Conservation (phyloP, 2,888 invertebrate genomes). For the Galerucella calmariensis region DNA sequence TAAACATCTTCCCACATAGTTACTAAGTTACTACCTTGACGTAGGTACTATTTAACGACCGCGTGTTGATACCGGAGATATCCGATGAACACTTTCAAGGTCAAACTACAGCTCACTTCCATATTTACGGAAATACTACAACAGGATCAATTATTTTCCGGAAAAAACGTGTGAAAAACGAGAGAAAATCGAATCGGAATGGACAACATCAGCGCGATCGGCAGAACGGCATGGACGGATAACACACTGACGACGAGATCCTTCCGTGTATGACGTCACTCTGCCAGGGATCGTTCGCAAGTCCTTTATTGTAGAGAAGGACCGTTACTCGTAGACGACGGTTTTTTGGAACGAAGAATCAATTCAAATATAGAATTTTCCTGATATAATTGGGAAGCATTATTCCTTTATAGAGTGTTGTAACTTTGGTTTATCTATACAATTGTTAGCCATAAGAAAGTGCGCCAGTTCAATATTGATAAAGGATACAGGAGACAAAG, state of each 20-base stretch:
- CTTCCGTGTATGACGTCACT: conserved; percentile 65
- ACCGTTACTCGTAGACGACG: neutral
- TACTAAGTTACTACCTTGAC: neutral
- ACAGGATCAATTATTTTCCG: conserved; percentile 5
- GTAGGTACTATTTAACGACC: conserved; percentile 17
- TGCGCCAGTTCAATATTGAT: no score
- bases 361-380: no score
- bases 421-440: no score
- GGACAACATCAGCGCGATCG: conserved; percentile 41
- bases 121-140: conserved; percentile 12
- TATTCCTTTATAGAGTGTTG: no score
- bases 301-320: conserved; percentile 29
- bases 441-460: no score
- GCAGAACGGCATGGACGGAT: conserved; percentile 59
- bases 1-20: conserved; percentile 56
- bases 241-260: conserved; percentile 51
- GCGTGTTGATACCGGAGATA: conserved; percentile 5
- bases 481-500: no score
- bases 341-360: neutral
- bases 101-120: conserved; percentile 6
- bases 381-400: no score
- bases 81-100: conserved; percentile 12
- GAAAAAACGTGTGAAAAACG: neutral
- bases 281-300: conserved; percentile 58
- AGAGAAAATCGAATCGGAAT: conserved; percentile 34